Evolutionary conservation across 1,140 invertebrate species (phyloP), one percentile per base, ranked within the genome.

Genomic region (Archivesica marissinica): DNA sequence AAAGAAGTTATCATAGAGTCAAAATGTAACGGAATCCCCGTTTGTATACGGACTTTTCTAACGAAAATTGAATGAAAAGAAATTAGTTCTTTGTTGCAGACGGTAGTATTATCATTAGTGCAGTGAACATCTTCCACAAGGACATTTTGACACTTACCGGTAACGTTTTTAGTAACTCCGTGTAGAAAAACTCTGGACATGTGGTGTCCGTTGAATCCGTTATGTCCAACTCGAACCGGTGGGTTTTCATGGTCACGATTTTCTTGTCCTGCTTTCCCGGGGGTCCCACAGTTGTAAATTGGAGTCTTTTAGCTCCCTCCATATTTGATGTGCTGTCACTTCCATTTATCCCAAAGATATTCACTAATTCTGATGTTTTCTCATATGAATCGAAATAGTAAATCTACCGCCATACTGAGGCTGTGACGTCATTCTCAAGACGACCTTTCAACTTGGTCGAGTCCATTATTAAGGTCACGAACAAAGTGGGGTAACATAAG

Each of bases 121-220:
- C 30, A 77, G n/a, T 30, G n/a, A 47, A 33, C n/a, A n/a, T n/a
- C n/a, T n/a, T n/a, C n/a, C n/a, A n/a, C 41, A 54, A 72, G 56
- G 54, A 54, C 56, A 70, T 23, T 47, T 52, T 64, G 41, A 76
- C 92, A 95, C 94, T 95, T 94, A 96, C 95, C 95, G 95, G 95
- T 88, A 93, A 94, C 89, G 94, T 89, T 92, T 94, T 95, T 86
- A 96, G 92, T 88, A 96, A 94, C 85, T 96, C 95, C 90, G 94
- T 94, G 93, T 95, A 96, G 94, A 95, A 96, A 94, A 95, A 96
- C 93, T 96, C 95, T 74, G 96, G 95, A 93, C 94, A 96, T 92
- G 94, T 95, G 92, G 94, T 94, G 92, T 96, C 95, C 91, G 95
- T 96, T 20, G 95, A 95, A 91, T 96, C 95, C 66, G 94, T 93